Conservation (phyloP, 2,797 vertebrate genomes). For the Tachyglossus aculeatus region DNA sequence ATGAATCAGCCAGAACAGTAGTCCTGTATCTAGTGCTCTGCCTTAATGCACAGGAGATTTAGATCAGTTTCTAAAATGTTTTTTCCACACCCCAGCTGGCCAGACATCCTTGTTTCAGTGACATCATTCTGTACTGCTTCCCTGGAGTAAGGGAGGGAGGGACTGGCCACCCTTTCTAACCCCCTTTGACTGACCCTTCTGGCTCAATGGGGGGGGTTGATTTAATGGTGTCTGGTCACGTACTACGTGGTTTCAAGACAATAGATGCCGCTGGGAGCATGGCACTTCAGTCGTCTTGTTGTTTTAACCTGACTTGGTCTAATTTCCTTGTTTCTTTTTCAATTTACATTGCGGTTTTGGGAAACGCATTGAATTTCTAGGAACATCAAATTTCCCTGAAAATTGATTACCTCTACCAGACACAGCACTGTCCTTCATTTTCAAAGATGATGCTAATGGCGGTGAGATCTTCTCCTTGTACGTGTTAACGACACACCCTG, state of each 20-base stretch:
- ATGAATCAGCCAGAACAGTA: background rate
- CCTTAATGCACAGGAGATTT: slow-evolving; percentile 3
- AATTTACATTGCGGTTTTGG: background rate
- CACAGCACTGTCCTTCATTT: too few species aligned
- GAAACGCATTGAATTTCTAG: background rate
- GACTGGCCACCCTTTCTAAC: too few species aligned
- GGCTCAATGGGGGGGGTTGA: background rate
- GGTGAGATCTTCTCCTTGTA: too few species aligned
- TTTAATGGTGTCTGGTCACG: slow-evolving; percentile 21
- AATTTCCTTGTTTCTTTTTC: background rate
- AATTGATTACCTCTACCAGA: background rate
- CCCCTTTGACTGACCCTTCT: slow-evolving; percentile 37
- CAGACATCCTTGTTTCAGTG: background rate
- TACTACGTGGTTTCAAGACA: slow-evolving; percentile 20
- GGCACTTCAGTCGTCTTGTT: slow-evolving; percentile 8
- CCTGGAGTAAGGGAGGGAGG: slow-evolving; percentile 29
- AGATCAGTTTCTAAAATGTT: slow-evolving; percentile 32
- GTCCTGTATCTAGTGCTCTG: background rate
- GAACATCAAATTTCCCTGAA: background rate
- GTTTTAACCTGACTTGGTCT: slow-evolving; percentile 15
- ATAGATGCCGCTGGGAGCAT: slow-evolving; percentile 25
- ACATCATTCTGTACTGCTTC: background rate
- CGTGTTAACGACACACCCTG: too few species aligned
- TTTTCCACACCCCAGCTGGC: slow-evolving; percentile 17
- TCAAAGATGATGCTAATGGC: too few species aligned